phyloP scores from a whole-genome alignment of 2,113 vertebrate genomes.

The Microtus richardsoni region DNA sequence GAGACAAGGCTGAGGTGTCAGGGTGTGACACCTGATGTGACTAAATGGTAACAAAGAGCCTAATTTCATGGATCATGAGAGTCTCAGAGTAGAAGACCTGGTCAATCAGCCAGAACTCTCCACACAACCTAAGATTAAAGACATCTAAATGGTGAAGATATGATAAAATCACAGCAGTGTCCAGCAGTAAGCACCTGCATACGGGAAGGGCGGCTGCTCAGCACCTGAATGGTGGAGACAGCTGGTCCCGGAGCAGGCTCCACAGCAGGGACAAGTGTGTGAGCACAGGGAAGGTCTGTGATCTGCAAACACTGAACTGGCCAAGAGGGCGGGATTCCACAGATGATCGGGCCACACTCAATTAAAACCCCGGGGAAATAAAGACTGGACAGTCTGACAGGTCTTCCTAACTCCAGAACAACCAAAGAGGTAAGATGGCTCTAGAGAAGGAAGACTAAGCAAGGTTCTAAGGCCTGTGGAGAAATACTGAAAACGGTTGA shows the following conservation, averaged over 20 bases:
- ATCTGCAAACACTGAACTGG: background rate
- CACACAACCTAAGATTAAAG: background rate
- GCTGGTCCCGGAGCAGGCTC: background rate
- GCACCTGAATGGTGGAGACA: no score
- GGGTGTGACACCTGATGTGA: background rate
- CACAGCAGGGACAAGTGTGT: background rate
- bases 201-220: fast-evolving
- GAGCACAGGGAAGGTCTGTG: background rate
- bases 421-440: background rate
- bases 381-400: background rate
- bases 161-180: background rate
- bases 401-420: background rate
- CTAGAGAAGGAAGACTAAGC: background rate
- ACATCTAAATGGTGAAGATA: background rate
- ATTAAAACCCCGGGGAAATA: background rate
- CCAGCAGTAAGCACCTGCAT: no score
- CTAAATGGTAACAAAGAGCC: background rate
- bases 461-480: no score
- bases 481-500: background rate
- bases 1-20: background rate
- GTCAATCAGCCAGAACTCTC: background rate
- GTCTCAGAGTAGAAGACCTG: background rate
- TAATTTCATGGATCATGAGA: background rate
- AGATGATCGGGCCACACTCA: background rate
- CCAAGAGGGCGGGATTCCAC: background rate